Evolutionary conservation across 2,888 invertebrate genomes (phyloP).

Genomic region (Ophion slaviceki): DNA sequence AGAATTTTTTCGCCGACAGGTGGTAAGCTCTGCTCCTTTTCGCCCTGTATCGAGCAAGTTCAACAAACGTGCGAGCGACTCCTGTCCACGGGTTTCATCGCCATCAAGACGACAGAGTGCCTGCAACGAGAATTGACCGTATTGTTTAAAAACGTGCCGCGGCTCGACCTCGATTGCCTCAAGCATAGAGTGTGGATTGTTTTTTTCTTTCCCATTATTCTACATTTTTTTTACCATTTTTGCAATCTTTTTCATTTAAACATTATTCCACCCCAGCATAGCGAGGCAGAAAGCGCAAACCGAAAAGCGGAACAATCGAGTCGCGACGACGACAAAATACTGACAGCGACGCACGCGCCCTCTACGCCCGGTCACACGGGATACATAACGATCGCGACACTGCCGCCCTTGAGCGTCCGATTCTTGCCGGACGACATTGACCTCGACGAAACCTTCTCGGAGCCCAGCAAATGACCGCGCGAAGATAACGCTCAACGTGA

Average conservation of each 20-base stretch:
- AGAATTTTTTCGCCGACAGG: conserved; percentile 85
- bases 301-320: conserved; percentile 65
- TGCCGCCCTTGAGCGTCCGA: conserved; percentile 88
- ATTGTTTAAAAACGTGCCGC: conserved; percentile 87
- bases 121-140: conserved; percentile 92
- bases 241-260: neutral
- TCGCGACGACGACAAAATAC: conserved; percentile 84
- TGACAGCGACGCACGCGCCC: conserved; percentile 89
- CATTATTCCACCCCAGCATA: conserved; percentile 62
- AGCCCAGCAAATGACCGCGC: neutral
- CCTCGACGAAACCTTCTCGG: neutral
- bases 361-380: conserved; percentile 97
- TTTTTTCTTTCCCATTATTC: neutral
- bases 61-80: conserved; percentile 93
- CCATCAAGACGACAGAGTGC: conserved; percentile 94
- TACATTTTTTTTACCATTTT: neutral
- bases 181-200: conserved; percentile 85
- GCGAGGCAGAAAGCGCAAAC: conserved; percentile 73
- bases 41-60: conserved; percentile 99
- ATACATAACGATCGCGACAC: conserved; percentile 96
- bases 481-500: conserved; percentile 20
- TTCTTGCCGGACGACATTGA: conserved; percentile 48
- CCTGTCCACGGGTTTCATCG: conserved; percentile 90
- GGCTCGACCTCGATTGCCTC: conserved; percentile 89
- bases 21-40: conserved; percentile 98